Evolutionary conservation across 2,888 invertebrate genomes (phyloP).

Genomic region (Mycogona germanica): DNA sequence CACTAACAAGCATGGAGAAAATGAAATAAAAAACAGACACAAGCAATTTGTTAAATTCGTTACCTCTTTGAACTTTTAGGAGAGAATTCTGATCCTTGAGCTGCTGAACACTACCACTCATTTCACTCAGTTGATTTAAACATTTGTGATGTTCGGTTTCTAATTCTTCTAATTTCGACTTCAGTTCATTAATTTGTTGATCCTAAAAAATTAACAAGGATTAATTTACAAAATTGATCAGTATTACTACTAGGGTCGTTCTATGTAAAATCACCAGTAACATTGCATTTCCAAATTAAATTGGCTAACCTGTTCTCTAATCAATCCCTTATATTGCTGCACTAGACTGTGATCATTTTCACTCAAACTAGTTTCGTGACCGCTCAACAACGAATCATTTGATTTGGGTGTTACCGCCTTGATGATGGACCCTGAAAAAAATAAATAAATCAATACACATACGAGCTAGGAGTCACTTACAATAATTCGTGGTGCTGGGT

Average conservation of each 20-base stretch:
- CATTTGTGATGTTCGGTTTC: constrained; percentile 26
- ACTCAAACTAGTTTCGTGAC: constrained; percentile 32
- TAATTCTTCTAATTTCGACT: constrained; percentile 27
- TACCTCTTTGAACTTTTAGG: constrained; percentile 47
- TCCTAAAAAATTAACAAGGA: constrained; percentile 28
- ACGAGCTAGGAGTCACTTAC: neutral
- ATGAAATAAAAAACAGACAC: too few species aligned
- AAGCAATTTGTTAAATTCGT: neutral
- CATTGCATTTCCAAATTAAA: neutral
- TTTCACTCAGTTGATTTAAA: constrained; percentile 46
- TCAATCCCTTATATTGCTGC: constrained; percentile 75
- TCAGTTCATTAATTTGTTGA: constrained; percentile 29
- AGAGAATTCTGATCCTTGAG: constrained; percentile 77
- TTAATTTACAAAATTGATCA: too few species aligned
- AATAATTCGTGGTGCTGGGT: neutral
- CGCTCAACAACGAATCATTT: constrained; percentile 24
- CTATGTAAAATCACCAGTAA: neutral
- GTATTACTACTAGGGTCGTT: too few species aligned
- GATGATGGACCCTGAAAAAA: constrained; percentile 32
- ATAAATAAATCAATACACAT: too few species aligned
- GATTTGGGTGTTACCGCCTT: constrained; percentile 30
- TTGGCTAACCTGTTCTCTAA: constrained; percentile 68
- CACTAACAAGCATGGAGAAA: too few species aligned
- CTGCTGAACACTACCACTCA: constrained; percentile 55
- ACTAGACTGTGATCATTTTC: constrained; percentile 42